Percentiles rank a stretch among this genome's conserved stretches.
These are phyloP conservation scores for Mellilla xanthometata DNA, from an alignment of 2,888 invertebrate species.

Conservation along the genomic window DNA sequence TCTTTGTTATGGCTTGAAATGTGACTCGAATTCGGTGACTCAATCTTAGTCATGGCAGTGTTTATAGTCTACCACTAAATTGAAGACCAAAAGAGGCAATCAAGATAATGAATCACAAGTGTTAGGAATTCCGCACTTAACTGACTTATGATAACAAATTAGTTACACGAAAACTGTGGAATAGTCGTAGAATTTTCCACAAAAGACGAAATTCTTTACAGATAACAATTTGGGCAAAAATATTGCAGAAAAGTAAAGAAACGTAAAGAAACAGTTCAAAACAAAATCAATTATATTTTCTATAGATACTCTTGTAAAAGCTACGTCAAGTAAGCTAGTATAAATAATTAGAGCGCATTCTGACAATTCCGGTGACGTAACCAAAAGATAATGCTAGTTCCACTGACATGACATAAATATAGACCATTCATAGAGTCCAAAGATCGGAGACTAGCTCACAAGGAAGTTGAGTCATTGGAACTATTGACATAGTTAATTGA, in stretches of 20 bases:
- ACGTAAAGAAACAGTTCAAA: too few species aligned
- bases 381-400: conserved; percentile 9
- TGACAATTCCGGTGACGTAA: conserved; percentile 13
- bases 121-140: neutral
- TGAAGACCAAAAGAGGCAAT: conserved; percentile 16
- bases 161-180: too few species aligned
- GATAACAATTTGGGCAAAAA: too few species aligned
- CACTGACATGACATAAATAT: conserved; percentile 13
- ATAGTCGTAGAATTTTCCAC: too few species aligned
- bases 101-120: conserved; percentile 18
- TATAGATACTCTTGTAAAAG: too few species aligned
- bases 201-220: too few species aligned
- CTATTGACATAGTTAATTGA: conserved; percentile 1
- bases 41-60: conserved; percentile 30
- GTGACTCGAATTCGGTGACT: conserved; percentile 22
- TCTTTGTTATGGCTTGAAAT: conserved; percentile 25
- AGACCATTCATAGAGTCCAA: conserved; percentile 8
- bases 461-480: conserved; percentile 24
- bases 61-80: conserved; percentile 16
- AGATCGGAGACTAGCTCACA: conserved; percentile 10
- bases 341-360: too few species aligned
- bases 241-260: too few species aligned
- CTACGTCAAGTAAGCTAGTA: too few species aligned
- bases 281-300: too few species aligned
- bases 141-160: too few species aligned